Evolutionary conservation across 2,113 vertebrate genomes (phyloP).

Genomic region (Perca flavescens): DNA sequence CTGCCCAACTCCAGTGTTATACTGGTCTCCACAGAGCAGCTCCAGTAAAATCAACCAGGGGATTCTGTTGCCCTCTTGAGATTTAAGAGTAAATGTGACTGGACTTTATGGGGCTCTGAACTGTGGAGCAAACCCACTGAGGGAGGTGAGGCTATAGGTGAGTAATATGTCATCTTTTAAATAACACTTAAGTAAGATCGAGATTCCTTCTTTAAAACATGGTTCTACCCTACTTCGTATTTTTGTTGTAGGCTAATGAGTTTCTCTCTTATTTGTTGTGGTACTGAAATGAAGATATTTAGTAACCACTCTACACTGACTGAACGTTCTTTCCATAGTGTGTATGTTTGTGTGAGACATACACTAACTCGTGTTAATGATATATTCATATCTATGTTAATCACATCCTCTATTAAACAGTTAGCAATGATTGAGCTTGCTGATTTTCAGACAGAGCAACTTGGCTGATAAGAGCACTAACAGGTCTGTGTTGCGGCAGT

Average conservation of each 20-base stretch:
- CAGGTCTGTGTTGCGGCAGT: not conserved
- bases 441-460: not conserved
- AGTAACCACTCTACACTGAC: no score
- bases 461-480: not conserved
- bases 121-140: not conserved
- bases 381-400: not conserved
- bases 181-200: not conserved
- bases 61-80: constrained; percentile 31
- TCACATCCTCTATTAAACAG: not conserved
- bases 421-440: not conserved
- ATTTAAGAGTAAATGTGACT: constrained; percentile 29
- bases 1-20: not conserved
- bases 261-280: not conserved
- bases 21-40: constrained; percentile 1
- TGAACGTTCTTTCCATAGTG: not conserved
- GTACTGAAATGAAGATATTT: not conserved
- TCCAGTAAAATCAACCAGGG: not conserved
- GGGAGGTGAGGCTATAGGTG: constrained; percentile 5
- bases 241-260: no score
- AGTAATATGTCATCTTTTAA: not conserved
- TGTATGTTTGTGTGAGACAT: not conserved
- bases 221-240: not conserved
- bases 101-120: constrained; percentile 34
- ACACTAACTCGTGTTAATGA: not conserved
- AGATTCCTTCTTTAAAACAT: constrained; percentile 5